A percentile compares a stretch with the other conserved stretches of the same genome.
phyloP scores from a whole-genome alignment of 2,113 vertebrate species.

The Stercorarius parasiticus region DNA sequence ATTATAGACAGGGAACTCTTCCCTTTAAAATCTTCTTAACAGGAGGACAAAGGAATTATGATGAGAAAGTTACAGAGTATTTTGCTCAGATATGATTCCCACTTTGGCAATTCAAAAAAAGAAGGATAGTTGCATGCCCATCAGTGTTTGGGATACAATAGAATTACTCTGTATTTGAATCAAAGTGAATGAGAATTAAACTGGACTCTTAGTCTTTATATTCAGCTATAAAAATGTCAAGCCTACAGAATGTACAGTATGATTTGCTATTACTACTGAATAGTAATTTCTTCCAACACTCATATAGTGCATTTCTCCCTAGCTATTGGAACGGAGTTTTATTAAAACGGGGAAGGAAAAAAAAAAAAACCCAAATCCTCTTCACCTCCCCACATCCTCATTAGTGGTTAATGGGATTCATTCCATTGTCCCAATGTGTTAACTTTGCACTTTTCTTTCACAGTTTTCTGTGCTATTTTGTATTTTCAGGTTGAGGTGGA shows the following conservation, averaged over 20 bases:
- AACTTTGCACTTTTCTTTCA: background rate
- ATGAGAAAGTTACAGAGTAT: background rate
- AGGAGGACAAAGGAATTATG: background rate
- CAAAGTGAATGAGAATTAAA: background rate
- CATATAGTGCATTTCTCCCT: background rate
- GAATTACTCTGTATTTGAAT: background rate
- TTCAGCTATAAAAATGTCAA: slow-evolving; percentile 1
- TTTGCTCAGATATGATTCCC: background rate
- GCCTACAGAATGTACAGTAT: background rate
- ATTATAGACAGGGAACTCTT: background rate
- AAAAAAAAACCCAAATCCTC: background rate
- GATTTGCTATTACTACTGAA: background rate
- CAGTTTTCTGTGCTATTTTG: background rate
- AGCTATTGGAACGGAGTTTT: background rate
- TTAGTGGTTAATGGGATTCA: background rate
- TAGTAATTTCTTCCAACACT: background rate
- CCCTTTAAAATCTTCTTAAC: background rate
- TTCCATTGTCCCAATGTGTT: background rate
- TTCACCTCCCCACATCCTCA: background rate
- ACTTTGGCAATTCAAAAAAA: background rate
- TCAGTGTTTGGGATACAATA: background rate
- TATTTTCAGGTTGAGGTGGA: background rate
- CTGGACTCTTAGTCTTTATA: background rate
- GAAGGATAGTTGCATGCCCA: background rate
- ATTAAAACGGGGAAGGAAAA: background rate